Base-by-base conservation (phyloP, 2,113 vertebrate genomes). In the Hoplias malabaricus region DNA sequence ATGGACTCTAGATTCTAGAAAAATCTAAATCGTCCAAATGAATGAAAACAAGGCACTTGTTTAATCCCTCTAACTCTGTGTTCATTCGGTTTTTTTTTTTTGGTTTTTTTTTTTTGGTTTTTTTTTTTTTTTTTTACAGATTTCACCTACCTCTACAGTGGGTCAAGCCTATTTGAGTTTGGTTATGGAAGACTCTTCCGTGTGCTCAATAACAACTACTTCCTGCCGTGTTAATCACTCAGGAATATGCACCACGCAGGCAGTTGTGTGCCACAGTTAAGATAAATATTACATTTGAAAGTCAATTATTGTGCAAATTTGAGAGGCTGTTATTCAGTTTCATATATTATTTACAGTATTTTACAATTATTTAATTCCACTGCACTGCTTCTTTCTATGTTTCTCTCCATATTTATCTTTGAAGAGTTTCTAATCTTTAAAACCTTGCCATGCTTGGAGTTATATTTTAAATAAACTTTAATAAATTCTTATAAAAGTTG, bases 61-160 rank as follows among this genome's bases (percentile, higher is more conserved):
- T 3, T 33, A 5, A 83, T 5, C 62, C 63, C 46, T 80, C 16
- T 78, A 31, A 69, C n/a, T n/a, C n/a, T n/a, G n/a, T n/a, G n/a
- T n/a, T n/a, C n/a, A n/a, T n/a, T n/a, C n/a, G n/a, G n/a, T n/a
- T n/a, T n/a, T n/a, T n/a, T n/a, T n/a, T n/a, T n/a, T n/a, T n/a
- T n/a, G n/a, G n/a, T n/a, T n/a, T n/a, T n/a, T 70, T 91, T 86
- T 33, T 33, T 31, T 43, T 8, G n/a, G 70, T 91, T 86, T 33
- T 33, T 31, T 43, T 8, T 72, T 3, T 91, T 86, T 33, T 21
- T 27, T 53, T 8, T 75, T 10, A 12, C 87, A 99, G 97, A 91
- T 4, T 92, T 88, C 34, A 86, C 94, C 29, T 94, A 96, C 83
- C 89, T 99, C 84, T 95, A 94, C 88, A 92, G 54, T 2, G 93